phyloP scores from a whole-genome alignment of 2,797 vertebrate species.

The Cyclopterus lumpus region DNA sequence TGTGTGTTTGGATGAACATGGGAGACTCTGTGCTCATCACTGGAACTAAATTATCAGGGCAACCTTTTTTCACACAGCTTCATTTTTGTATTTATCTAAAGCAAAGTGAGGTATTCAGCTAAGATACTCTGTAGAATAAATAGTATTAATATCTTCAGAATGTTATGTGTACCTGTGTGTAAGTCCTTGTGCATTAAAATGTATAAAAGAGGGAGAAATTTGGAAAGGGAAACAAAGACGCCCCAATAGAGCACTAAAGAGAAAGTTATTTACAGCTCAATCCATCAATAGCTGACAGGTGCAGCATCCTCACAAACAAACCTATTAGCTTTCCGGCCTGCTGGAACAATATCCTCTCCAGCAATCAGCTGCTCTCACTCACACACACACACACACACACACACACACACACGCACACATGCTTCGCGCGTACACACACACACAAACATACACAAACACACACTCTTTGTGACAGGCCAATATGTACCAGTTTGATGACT shows the following conservation, averaged over 20 bases:
- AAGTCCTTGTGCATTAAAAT: slow-evolving; percentile 12
- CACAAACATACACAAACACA: slow-evolving; percentile 16
- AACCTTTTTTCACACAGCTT: slow-evolving; percentile 14
- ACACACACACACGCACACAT: slow-evolving; percentile 18
- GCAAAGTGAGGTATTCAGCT: neutral
- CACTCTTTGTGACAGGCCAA: slow-evolving; percentile 1
- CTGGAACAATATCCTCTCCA: slow-evolving; percentile 73
- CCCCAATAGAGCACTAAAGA: slow-evolving; percentile 47
- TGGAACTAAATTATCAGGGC: neutral
- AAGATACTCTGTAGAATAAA: neutral
- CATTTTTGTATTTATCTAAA: neutral
- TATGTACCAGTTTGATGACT: neutral
- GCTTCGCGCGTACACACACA: no score
- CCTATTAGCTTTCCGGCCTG: slow-evolving; percentile 75
- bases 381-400: slow-evolving; percentile 6
- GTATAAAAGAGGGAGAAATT: slow-evolving; percentile 13
- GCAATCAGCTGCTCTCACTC: slow-evolving; percentile 34
- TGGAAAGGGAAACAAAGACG: slow-evolving; percentile 29
- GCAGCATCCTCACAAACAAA: slow-evolving; percentile 77
- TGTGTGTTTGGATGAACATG: slow-evolving; percentile 4
- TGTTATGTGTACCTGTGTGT: slow-evolving; percentile 11
- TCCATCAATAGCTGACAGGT: slow-evolving; percentile 79
- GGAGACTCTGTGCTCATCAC: slow-evolving; percentile 2
- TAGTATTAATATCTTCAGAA: neutral
- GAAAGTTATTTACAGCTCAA: slow-evolving; percentile 78